Percentiles rank a stretch among this genome's conserved stretches.
Evolutionary conservation across 1,140 invertebrate species (phyloP).

Genomic region (Drosophila insularis): DNA sequence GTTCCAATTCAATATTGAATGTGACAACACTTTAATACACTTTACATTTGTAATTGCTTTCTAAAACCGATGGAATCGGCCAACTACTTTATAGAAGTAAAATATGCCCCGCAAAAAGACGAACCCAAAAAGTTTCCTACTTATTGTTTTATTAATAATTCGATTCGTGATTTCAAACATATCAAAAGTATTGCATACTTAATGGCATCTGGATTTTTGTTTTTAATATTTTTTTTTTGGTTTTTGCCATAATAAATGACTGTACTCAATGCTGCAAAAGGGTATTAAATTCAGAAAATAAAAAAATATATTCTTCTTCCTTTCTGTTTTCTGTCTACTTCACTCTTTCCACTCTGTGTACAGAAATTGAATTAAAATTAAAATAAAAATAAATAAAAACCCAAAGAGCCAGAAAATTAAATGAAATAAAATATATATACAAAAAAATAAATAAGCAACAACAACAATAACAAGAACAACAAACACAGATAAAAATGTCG

Average conservation of each 20-base stretch:
- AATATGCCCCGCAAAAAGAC: too few relatives aligned
- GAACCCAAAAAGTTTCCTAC: too few relatives aligned
- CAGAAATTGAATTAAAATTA: slow-evolving; percentile 75
- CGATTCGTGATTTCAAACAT: too few relatives aligned
- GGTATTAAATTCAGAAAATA: slow-evolving; percentile 35
- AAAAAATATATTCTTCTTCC: slow-evolving; percentile 40
- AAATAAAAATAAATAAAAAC: slow-evolving; percentile 44
- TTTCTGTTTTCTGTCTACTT: neutral
- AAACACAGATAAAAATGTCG: slow-evolving; percentile 46
- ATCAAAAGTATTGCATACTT: too few relatives aligned
- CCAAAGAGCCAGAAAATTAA: slow-evolving; percentile 44
- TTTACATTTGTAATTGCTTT: slow-evolving; percentile 1
- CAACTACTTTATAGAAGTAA: too few relatives aligned
- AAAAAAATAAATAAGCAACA: slow-evolving; percentile 22
- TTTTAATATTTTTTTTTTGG: too few relatives aligned
- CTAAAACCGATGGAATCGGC: neutral
- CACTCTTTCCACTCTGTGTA: slow-evolving; percentile 25
- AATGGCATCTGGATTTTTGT: too few relatives aligned
- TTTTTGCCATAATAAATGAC: neutral
- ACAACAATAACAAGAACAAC: slow-evolving; percentile 25
- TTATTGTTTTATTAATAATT: too few relatives aligned
- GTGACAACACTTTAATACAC: slow-evolving; percentile 27
- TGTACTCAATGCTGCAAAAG: neutral
- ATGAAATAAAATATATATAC: slow-evolving; percentile 45
- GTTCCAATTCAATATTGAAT: neutral